Evolutionary conservation across 1,140 invertebrate species (phyloP), one percentile per base, ranked within the genome.

Genomic region (Trichogramma pretiosum): DNA sequence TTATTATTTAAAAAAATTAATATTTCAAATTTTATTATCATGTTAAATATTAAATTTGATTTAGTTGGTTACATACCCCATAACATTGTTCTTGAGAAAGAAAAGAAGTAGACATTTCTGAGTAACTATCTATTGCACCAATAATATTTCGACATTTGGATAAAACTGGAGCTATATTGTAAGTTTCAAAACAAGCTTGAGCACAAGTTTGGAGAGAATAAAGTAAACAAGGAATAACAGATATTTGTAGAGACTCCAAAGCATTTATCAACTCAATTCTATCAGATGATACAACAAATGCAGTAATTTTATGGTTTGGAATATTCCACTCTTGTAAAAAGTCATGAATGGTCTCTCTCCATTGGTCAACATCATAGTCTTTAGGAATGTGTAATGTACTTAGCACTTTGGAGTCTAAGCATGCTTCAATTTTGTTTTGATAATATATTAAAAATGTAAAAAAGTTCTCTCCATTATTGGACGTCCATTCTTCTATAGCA

Each of bases 401-500:
- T 17, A 72, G 56, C 1, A 69, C 58, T 52, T 68, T 70, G 37
- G 52, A 65, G 30, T 74, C 70, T 9, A 73, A 52, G 1, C 50
- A 44, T 3, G 60, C 41, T 32, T 70, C 65, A 7, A 55, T 63
- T 11, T 56, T 21, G 54, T 65, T 68, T 50, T 74, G 72, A 56
- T 72, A 76, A 55, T 73, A 73, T 14, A 75, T 56, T 14, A 71
- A 65, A 18, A 75, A 49, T 0, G 74, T 75, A 5, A 73, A 53
- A 44, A 71, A 76, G 19, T 39, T 46, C 49, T 75, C 70, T 4
- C 62, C 64, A 18, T 58, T 67, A 51, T 67, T 68, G 5, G 72
- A 72, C 30, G 44, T 60, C 74, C 75, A 76, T 46, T 76, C 74
- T 53, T 77, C 75, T 0, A 76, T 50, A 0, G 68, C 65, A 1